A percentile compares a stretch with the other conserved stretches of the same genome.
These are phyloP conservation scores for Torymus tubicola DNA, from an alignment of 2,888 invertebrate species.

Conservation along the genomic window DNA sequence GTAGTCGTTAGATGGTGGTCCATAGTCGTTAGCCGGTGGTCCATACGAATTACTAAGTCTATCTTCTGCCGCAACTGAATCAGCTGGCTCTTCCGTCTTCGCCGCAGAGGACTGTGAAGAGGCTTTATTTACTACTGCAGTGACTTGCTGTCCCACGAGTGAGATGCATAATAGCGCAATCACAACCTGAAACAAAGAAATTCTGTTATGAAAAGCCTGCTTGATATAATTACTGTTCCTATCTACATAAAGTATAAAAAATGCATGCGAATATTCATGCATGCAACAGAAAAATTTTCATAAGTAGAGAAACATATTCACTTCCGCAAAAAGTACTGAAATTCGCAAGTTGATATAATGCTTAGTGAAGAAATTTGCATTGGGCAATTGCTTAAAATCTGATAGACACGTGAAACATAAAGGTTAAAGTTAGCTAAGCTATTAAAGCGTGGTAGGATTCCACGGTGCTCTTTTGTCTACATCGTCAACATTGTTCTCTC, in stretches of 20 bases:
- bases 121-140: constrained; percentile 71
- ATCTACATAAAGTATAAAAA: too few relatives aligned
- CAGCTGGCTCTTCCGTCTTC: constrained; percentile 63
- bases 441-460: constrained; percentile 7
- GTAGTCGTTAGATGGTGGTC: constrained; percentile 72
- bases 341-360: neutral
- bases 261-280: too few relatives aligned
- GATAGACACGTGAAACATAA: neutral
- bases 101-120: constrained; percentile 56
- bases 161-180: constrained; percentile 65
- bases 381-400: constrained; percentile 15
- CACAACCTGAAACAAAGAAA: constrained; percentile 69
- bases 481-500: constrained; percentile 4
- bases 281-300: too few relatives aligned
- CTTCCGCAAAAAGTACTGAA: neutral
- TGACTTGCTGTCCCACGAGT: constrained; percentile 64
- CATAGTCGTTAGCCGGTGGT: constrained; percentile 70
- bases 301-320: too few relatives aligned
- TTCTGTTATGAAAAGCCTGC: too few relatives aligned
- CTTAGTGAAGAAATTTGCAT: constrained; percentile 2
- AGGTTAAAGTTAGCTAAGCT: constrained; percentile 5
- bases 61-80: constrained; percentile 67
- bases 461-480: neutral
- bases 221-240: too few relatives aligned
- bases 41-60: constrained; percentile 69